Evolutionary conservation across 1,140 invertebrate species (phyloP).

Genomic region (Hesperophylax magnus): DNA sequence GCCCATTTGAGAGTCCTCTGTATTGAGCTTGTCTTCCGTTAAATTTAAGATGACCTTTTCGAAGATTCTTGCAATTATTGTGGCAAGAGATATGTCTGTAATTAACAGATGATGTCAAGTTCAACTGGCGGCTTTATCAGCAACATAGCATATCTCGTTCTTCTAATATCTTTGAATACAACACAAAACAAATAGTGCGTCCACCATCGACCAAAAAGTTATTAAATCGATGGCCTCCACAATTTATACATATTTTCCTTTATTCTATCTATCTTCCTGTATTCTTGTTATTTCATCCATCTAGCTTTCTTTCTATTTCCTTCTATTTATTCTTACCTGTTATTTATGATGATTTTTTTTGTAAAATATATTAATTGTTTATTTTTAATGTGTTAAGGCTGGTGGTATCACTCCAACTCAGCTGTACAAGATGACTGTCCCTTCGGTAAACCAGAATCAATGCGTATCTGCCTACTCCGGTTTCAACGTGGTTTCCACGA

Average conservation of each 20-base stretch:
- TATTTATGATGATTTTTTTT: not conserved
- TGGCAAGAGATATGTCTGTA: too few species aligned
- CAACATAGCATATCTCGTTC: too few species aligned
- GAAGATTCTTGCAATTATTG: too few species aligned
- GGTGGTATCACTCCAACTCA: constrained; percentile 57
- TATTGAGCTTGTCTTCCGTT: too few species aligned
- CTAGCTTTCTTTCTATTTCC: not conserved
- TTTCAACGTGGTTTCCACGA: constrained; percentile 68
- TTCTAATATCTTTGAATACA: too few species aligned
- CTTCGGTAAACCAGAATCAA: constrained; percentile 56
- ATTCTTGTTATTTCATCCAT: not conserved
- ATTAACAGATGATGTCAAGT: too few species aligned
- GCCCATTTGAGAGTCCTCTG: too few species aligned
- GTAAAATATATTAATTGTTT: not conserved
- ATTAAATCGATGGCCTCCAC: too few species aligned
- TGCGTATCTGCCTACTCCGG: constrained; percentile 60
- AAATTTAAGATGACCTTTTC: too few species aligned
- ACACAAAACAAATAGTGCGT: too few species aligned
- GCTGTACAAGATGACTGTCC: constrained; percentile 63
- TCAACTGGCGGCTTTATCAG: too few species aligned
- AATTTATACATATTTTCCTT: not conserved
- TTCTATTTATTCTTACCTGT: not conserved
- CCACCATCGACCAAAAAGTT: too few species aligned
- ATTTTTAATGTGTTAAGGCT: constrained; percentile 19
- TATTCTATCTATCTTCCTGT: not conserved